These are phyloP conservation scores for Pelodiscus sinensis DNA, from an alignment of 2,113 vertebrate genomes.

Conservation along the genomic window DNA sequence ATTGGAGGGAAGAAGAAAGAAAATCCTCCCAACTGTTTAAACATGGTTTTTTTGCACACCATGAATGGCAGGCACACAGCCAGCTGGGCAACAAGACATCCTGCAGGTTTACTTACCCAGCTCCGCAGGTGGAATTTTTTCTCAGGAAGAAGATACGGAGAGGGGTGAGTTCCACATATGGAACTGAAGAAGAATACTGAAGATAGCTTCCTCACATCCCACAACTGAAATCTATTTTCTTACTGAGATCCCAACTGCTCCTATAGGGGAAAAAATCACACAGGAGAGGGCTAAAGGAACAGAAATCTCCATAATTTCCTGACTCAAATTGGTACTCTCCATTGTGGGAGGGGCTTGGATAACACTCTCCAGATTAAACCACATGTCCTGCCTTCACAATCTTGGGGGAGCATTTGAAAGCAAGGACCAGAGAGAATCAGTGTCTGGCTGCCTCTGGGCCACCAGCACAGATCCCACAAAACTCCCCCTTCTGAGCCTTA, in stretches of 20 bases:
- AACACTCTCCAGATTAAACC: neutral
- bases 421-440: neutral
- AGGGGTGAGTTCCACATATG: neutral
- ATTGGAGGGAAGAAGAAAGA: neutral
- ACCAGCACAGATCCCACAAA: neutral
- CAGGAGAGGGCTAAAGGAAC: neutral
- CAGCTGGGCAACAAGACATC: neutral
- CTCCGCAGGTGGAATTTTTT: neutral
- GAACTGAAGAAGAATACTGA: too few relatives aligned
- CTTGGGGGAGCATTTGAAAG: neutral
- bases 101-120: neutral
- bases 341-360: neutral
- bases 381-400: neutral
- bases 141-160: neutral
- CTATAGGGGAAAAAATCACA: neutral
- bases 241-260: neutral
- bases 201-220: neutral
- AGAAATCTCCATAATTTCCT: neutral
- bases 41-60: neutral
- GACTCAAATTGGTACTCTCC: neutral
- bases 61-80: neutral
- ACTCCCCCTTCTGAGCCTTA: neutral
- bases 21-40: neutral
- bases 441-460: too few relatives aligned
- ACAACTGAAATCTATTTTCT: neutral